phyloP scores from a whole-genome alignment of 1,140 invertebrate species.

The Pseudomyrmex concolor region DNA sequence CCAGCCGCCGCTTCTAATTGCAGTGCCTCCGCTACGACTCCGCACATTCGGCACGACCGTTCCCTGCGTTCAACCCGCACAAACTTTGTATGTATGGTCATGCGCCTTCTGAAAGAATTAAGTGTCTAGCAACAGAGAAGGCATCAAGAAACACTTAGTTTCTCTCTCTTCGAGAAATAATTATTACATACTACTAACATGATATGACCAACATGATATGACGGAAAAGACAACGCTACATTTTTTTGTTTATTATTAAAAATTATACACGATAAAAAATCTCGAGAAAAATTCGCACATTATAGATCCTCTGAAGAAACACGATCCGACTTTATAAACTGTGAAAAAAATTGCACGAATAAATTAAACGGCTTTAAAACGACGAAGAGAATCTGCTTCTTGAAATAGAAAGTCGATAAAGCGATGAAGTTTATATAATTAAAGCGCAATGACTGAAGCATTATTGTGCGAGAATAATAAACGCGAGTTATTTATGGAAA shows the following conservation, averaged over 20 bases:
- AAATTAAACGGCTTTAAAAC: neutral
- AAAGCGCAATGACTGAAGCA: neutral
- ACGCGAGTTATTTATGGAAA: neutral
- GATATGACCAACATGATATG: no score
- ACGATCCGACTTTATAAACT: neutral
- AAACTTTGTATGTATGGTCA: no score
- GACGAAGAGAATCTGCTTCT: neutral
- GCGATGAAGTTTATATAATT: neutral
- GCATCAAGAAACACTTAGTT: no score
- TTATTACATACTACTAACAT: neutral
- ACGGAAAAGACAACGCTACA: no score
- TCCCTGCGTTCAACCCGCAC: neutral
- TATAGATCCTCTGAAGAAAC: neutral
- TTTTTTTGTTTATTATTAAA: no score
- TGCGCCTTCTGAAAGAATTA: neutral
- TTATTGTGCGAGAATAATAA: neutral
- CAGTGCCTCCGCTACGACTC: constrained; percentile 24
- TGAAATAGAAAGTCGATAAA: neutral
- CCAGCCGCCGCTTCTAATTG: constrained; percentile 60
- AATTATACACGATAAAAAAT: no score
- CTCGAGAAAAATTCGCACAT: neutral
- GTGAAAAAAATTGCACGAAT: neutral
- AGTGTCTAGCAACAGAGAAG: neutral
- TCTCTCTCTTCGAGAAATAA: neutral
- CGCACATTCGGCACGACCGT: neutral